These are phyloP conservation scores for Lysiphlebus fabarum DNA, from an alignment of 1,140 invertebrate genomes.

Conservation along the genomic window DNA sequence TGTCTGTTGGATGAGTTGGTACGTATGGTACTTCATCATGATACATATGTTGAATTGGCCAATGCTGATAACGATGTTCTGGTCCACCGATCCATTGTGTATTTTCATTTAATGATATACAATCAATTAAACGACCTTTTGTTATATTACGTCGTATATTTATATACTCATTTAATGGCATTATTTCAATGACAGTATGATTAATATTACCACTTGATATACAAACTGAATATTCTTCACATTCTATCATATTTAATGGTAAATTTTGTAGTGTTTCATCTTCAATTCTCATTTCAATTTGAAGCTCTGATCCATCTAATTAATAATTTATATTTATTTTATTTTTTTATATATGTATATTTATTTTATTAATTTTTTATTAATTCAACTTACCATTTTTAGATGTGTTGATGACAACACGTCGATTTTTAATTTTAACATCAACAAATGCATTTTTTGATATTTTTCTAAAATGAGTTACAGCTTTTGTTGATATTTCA, in stretches of 20 bases:
- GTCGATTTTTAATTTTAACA: no score
- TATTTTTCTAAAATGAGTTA: no score
- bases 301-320: no score
- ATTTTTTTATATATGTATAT: no score
- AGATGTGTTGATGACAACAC: no score
- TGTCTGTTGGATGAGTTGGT: constrained; percentile 62
- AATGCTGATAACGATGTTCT: constrained; percentile 60
- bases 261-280: no score
- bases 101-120: constrained; percentile 32
- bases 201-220: constrained; percentile 6
- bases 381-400: no score
- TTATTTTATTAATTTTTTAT: no score
- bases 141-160: constrained; percentile 27
- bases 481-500: no score
- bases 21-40: constrained; percentile 62
- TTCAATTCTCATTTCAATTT: no score
- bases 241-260: neutral
- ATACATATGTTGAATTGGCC: constrained; percentile 65
- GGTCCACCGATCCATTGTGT: constrained; percentile 63
- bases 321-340: no score
- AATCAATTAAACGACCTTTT: constrained; percentile 33
- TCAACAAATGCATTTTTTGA: no score
- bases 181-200: constrained; percentile 33
- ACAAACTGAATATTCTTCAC: constrained; percentile 6
- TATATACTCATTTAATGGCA: constrained; percentile 26